phyloP scores from a whole-genome alignment of 1,140 invertebrate genomes.

The Nomia melanderi region DNA sequence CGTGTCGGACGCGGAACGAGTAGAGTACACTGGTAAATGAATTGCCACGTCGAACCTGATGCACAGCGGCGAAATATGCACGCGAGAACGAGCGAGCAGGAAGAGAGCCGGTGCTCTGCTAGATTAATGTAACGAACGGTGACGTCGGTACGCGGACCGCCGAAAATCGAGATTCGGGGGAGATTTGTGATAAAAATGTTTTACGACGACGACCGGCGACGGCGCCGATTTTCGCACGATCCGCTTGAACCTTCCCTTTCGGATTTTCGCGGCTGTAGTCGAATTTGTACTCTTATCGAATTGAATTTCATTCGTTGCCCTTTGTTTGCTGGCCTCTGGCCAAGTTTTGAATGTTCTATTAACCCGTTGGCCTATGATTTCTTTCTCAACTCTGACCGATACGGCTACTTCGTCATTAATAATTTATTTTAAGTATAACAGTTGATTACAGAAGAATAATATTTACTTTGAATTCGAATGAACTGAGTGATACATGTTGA shows the following conservation, averaged over 20 bases:
- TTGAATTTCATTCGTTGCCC: neutral
- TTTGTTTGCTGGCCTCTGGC: neutral
- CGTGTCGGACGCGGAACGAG: conserved; percentile 45
- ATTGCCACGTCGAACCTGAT: conserved; percentile 38
- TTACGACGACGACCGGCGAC: neutral
- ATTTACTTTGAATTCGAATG: no score
- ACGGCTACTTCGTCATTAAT: no score
- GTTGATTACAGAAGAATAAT: no score
- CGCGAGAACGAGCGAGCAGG: conserved; percentile 15
- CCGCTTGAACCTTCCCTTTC: neutral
- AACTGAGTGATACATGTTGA: no score
- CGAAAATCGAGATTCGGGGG: conserved; percentile 15
- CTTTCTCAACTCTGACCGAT: no score
- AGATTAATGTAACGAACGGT: conserved; percentile 40
- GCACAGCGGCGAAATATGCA: conserved; percentile 36
- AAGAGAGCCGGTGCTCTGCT: neutral
- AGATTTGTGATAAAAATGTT: conserved; percentile 21
- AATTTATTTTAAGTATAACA: no score
- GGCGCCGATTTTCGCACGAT: neutral
- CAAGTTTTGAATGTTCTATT: no score
- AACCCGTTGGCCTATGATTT: no score
- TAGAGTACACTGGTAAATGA: conserved; percentile 29
- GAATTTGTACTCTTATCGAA: neutral
- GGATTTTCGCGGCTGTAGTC: neutral
- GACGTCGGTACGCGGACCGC: conserved; percentile 10